Base-by-base conservation (phyloP, 2,113 vertebrate species). In the Piliocolobus tephrosceles region DNA sequence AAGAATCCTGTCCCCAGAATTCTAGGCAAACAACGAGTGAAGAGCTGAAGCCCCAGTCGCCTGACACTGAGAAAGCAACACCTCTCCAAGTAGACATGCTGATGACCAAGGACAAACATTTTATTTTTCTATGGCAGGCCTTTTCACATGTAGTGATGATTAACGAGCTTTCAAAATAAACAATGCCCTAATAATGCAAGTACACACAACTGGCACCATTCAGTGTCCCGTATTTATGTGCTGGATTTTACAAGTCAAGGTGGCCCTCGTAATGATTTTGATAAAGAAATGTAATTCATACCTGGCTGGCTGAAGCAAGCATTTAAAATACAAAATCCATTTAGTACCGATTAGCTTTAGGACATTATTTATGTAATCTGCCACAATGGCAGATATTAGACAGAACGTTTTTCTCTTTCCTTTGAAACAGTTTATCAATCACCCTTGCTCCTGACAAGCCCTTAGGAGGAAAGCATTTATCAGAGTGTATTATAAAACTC, bases 401-500 rank as follows among this genome's bases (percentile, higher is more conserved):
- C 35, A 38, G 96, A 98, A 96, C 87, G 70, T 95, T 98, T 98
- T 88, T 98, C 97, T 97, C 93, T 98, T 98, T 18, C 82, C 61
- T 85, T 98, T 97, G 96, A 96, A 98, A 98, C 78, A 98, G 94
- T 98, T 98, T 25, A 98, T 98, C 98, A 98, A 98, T 98, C 98
- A 98, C 78, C 91, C 94, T 96, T 97, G 92, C 52, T 97, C 94
- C 88, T 98, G 98, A 98, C 98, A 98, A 96, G 97, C 95, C 98
- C 98, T 52, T 94, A 97, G 97, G 96, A 98, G 95, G 94, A 88
- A 97, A 98, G 93, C 97, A 98, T 98, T 98, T 98, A 98, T 98
- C 98, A 98, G 93, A 5, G 88, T 93, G 93, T 98, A 97, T 98
- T 98, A 98, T 97, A 97, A 97, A 91, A 97, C 88, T 7, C 98